Percentiles rank a stretch among this genome's conserved stretches.
These are phyloP conservation scores for Sebastes alutus DNA, from an alignment of 2,797 vertebrate species.

Conservation along the genomic window DNA sequence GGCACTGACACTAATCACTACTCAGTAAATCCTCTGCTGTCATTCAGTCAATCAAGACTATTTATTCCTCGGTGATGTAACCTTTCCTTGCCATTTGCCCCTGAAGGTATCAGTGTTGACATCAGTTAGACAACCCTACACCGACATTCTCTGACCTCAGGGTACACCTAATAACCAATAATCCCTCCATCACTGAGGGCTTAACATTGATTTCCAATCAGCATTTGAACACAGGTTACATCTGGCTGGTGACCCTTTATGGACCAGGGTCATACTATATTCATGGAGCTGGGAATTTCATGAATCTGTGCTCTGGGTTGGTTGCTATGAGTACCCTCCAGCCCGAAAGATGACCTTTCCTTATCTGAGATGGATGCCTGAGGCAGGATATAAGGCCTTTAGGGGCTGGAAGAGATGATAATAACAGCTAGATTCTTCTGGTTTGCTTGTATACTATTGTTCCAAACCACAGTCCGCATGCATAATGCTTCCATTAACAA, in stretches of 20 bases:
- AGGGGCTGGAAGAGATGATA: neutral
- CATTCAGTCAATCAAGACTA: neutral
- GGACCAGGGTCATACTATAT: neutral
- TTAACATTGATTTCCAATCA: slow-evolving; percentile 33
- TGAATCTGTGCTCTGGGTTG: slow-evolving; percentile 14
- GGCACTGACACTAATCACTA: neutral
- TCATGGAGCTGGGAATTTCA: slow-evolving; percentile 14
- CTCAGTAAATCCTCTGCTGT: neutral
- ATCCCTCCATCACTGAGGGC: slow-evolving; percentile 12
- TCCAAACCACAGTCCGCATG: neutral
- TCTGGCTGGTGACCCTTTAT: slow-evolving; percentile 15
- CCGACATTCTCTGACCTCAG: neutral
- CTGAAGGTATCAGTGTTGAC: slow-evolving; percentile 2
- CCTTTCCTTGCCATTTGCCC: slow-evolving; percentile 16
- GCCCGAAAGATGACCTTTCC: slow-evolving; percentile 19
- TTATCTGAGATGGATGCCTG: slow-evolving; percentile 4
- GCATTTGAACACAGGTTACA: slow-evolving; percentile 14
- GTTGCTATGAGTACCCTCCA: slow-evolving; percentile 9
- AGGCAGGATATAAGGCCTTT: neutral
- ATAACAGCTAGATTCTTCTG: neutral
- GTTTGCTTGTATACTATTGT: neutral
- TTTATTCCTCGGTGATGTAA: neutral
- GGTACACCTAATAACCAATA: slow-evolving; percentile 26
- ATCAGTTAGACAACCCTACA: slow-evolving; percentile 7
- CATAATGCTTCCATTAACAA: neutral